A percentile compares a stretch with the other conserved stretches of the same genome.
These are phyloP conservation scores for Dipodomys stephensi DNA, from an alignment of 2,113 vertebrate genomes.

Conservation along the genomic window DNA sequence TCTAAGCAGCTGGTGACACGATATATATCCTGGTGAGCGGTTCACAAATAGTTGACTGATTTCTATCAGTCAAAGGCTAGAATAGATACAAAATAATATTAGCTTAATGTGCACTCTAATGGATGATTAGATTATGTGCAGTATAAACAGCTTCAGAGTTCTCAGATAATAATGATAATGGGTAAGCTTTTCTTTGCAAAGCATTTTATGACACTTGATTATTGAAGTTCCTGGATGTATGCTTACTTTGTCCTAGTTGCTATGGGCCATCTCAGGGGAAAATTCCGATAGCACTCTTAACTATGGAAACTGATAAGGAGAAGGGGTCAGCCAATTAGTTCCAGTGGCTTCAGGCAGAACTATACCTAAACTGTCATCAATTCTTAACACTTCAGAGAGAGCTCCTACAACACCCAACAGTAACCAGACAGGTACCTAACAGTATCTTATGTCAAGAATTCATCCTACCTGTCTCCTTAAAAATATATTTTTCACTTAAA, in stretches of 20 bases:
- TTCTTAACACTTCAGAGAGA: conserved; percentile 78
- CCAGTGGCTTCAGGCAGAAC: conserved; percentile 71
- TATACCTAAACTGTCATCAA: conserved; percentile 75
- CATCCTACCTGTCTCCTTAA: background rate
- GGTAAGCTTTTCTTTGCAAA: conserved; percentile 49
- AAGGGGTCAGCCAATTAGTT: conserved; percentile 78
- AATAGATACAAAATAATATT: background rate
- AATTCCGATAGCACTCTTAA: conserved; percentile 67
- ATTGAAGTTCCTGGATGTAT: conserved; percentile 42
- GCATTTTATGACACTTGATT: conserved; percentile 63
- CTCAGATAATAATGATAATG: conserved; percentile 45
- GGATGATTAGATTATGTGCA: background rate
- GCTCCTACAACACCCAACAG: background rate
- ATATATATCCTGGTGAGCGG: background rate
- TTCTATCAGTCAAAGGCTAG: background rate
- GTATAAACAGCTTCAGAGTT: background rate
- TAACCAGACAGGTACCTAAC: background rate
- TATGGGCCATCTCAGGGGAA: conserved; percentile 72
- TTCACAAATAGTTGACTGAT: conserved; percentile 11
- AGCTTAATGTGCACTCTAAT: background rate
- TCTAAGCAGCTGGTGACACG: background rate
- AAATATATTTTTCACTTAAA: conserved; percentile 10
- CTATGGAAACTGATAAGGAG: conserved; percentile 61
- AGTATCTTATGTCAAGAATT: conserved; percentile 52
- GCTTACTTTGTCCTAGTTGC: conserved; percentile 65